Percentiles rank a stretch among this genome's conserved stretches.
These are phyloP conservation scores for Phyllostomus hastatus DNA, from an alignment of 2,113 vertebrate species.

Conservation along the genomic window DNA sequence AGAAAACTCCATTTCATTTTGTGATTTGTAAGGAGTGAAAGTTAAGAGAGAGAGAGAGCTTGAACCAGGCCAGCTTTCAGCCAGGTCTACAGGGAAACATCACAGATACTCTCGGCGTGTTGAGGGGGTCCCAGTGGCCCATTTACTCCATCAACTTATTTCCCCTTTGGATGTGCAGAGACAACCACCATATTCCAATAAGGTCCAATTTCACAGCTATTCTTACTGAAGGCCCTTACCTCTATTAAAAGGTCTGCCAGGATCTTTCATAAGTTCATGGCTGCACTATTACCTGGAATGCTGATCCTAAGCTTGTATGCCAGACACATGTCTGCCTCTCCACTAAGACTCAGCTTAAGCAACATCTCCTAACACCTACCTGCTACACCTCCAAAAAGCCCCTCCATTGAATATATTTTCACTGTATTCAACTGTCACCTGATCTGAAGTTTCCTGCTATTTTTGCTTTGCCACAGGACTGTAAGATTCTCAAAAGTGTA, in stretches of 20 bases:
- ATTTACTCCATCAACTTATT: background rate
- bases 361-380: background rate
- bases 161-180: conserved; percentile 17
- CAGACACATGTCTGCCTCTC: background rate
- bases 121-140: accelerated
- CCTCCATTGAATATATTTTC: background rate
- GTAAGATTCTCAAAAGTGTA: background rate
- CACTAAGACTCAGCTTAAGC: background rate
- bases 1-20: conserved; percentile 84
- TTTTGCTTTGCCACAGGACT: background rate
- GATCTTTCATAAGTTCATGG: background rate
- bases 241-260: background rate
- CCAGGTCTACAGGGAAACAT: background rate
- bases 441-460: background rate
- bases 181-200: background rate
- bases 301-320: background rate
- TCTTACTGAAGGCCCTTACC: background rate
- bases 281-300: background rate
- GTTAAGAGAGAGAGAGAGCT: conserved; percentile 72
- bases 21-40: conserved; percentile 76
- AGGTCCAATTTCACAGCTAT: background rate
- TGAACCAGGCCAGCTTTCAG: conserved; percentile 40
- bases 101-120: background rate
- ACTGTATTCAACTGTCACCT: background rate
- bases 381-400: background rate